phyloP scores from a whole-genome alignment of 1,140 invertebrate genomes.

The Venturia canescens region DNA sequence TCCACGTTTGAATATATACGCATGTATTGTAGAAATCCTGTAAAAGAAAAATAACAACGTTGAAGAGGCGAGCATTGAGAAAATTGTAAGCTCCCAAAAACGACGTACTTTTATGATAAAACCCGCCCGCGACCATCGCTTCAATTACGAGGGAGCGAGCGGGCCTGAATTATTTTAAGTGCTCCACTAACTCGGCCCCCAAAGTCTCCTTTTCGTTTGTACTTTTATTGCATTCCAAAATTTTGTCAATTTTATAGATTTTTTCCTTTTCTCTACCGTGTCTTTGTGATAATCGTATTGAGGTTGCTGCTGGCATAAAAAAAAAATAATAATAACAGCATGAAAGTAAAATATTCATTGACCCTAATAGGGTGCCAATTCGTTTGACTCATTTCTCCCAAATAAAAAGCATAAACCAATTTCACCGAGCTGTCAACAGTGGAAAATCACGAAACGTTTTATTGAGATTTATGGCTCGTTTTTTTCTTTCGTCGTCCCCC shows the following conservation, averaged over 20 bases:
- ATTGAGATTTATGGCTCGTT: not conserved
- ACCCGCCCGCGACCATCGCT: not conserved
- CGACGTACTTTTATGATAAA: conserved; percentile 13
- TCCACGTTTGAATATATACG: not conserved
- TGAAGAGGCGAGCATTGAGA: not conserved
- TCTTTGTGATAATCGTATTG: not conserved
- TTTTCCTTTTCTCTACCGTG: not conserved
- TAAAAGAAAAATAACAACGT: not conserved
- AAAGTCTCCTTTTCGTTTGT: not conserved
- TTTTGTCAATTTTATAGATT: not conserved
- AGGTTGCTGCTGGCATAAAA: not conserved
- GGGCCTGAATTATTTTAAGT: not conserved
- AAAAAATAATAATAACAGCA: not conserved
- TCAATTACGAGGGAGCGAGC: not conserved
- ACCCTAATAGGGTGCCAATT: not conserved
- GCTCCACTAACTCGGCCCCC: conserved; percentile 1
- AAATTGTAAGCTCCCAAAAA: not conserved
- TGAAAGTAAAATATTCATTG: conserved; percentile 10
- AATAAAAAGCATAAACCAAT: not conserved
- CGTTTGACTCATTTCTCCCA: not conserved
- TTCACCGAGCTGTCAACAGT: not conserved
- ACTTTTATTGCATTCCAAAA: not conserved
- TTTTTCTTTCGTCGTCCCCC: not conserved
- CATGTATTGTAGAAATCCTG: not conserved
- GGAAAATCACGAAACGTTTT: not conserved